Base-by-base conservation (phyloP, 2,888 invertebrate species). In the Mantis religiosa region DNA sequence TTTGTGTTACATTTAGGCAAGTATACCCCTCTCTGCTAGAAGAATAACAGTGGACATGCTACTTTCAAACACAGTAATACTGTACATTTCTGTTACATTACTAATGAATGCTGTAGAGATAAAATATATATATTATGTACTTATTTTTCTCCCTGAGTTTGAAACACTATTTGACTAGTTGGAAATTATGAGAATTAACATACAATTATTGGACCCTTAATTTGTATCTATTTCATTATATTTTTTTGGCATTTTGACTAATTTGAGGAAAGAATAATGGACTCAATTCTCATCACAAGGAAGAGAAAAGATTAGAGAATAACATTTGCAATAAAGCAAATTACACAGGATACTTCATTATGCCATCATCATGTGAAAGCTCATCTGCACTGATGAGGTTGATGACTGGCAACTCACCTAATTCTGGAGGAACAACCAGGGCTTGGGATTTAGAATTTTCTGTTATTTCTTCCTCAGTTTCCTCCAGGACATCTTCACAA, bases 401-500 rank as follows among this genome's bases (percentile, higher is more conserved):
- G 89, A 84, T 88, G 81, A 88, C 87, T 27, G 83, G 82, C 30
- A 87, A 90, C 90, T 90, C 90, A 90, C 90, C 90, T 90, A 86
- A 82, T 47, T 89, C 90, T n/a, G 54, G 28, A n/a, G 89, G 54
- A 15, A 85, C 82, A 30, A 30, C 84, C 81, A 47, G 54, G n/a
- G 28, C 71, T 47, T 41, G 28, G 27, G 84, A 12, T 20, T 82
- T 87, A 28, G 86, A 27, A 28, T 84, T 28, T 28, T 81, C 85
- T 28, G 84, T 83, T 34, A 92, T 91, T 89, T 93, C 93, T 88
- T 93, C 93, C 86, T 92, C 92, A 0, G 93, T 93, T 91, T 94
- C 97, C 92, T 97, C 97, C 91, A 97, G 93, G 84, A 98, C 97
- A 94, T 98, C 98, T 94, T 98, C 98, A 93, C 97, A 96, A 12